Evolutionary conservation across 2,113 vertebrate species (phyloP).

Genomic region (Etheostoma cragini): DNA sequence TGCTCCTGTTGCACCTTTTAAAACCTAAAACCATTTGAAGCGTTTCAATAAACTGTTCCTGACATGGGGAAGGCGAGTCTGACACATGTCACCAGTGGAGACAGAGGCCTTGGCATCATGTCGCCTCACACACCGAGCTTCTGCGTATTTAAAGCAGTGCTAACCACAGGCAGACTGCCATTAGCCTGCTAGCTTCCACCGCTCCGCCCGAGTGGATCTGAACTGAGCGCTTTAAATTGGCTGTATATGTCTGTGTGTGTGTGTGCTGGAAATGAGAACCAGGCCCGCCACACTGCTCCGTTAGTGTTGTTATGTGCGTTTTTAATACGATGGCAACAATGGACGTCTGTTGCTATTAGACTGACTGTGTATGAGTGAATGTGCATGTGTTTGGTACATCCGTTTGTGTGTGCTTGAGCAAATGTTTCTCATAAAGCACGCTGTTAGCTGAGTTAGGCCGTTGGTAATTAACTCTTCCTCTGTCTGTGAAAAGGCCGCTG

Average conservation of each 20-base stretch:
- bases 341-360: constrained; percentile 80
- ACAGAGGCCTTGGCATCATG: constrained; percentile 74
- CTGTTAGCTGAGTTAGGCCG: constrained; percentile 64
- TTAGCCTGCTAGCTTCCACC: constrained; percentile 78
- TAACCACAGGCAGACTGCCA: constrained; percentile 81
- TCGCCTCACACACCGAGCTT: constrained; percentile 74
- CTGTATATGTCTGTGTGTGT: constrained; percentile 27
- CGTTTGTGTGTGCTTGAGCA: constrained; percentile 48
- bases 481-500: constrained; percentile 72
- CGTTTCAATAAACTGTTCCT: constrained; percentile 74
- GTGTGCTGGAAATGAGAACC: constrained; percentile 83
- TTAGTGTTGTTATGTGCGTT: constrained; percentile 81
- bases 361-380: constrained; percentile 48
- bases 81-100: constrained; percentile 80
- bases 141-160: constrained; percentile 74
- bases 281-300: constrained; percentile 73
- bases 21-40: constrained; percentile 62
- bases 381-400: constrained; percentile 53
- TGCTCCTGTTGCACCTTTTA: constrained; percentile 65
- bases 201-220: constrained; percentile 69
- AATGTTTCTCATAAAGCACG: constrained; percentile 78
- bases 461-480: constrained; percentile 75
- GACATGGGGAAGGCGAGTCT: constrained; percentile 76
- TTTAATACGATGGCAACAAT: constrained; percentile 82
- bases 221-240: constrained; percentile 62